Conservation (phyloP, 2,113 vertebrate species). For the Leiothrix lutea region DNA sequence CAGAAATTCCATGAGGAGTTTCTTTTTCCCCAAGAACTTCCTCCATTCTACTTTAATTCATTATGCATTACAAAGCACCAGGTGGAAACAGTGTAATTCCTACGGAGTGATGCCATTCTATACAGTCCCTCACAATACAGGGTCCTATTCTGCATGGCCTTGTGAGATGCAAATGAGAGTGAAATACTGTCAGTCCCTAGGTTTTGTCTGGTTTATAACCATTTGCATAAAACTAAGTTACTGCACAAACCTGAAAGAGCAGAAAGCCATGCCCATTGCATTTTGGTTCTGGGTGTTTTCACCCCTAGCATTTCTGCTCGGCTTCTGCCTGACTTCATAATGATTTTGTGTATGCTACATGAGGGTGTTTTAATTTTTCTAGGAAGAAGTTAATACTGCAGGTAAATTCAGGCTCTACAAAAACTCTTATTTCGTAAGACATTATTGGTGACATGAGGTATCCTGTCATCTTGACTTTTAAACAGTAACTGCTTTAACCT, state of each 20-base stretch:
- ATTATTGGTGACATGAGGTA: not conserved
- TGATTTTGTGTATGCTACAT: not conserved
- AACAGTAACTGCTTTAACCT: not conserved
- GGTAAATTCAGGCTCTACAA: not conserved
- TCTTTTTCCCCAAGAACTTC: not conserved
- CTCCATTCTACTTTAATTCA: not conserved
- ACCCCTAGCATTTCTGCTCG: not conserved
- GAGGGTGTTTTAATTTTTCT: not conserved
- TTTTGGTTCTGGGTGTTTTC: not conserved
- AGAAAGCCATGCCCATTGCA: not conserved
- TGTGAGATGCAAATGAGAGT: not conserved
- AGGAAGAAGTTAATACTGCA: not conserved
- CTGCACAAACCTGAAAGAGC: not conserved
- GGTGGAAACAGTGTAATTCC: not conserved
- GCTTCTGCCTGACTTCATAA: not conserved
- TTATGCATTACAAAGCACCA: not conserved
- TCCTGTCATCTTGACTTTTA: not conserved
- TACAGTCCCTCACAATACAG: not conserved
- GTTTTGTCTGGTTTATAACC: not conserved
- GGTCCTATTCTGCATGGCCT: not conserved
- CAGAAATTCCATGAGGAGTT: not conserved
- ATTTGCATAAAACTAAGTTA: not conserved
- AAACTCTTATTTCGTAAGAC: not conserved
- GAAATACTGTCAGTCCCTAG: not conserved
- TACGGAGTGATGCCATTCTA: not conserved